These are phyloP conservation scores for Phlogophora meticulosa DNA, from an alignment of 2,888 invertebrate genomes.

Conservation along the genomic window DNA sequence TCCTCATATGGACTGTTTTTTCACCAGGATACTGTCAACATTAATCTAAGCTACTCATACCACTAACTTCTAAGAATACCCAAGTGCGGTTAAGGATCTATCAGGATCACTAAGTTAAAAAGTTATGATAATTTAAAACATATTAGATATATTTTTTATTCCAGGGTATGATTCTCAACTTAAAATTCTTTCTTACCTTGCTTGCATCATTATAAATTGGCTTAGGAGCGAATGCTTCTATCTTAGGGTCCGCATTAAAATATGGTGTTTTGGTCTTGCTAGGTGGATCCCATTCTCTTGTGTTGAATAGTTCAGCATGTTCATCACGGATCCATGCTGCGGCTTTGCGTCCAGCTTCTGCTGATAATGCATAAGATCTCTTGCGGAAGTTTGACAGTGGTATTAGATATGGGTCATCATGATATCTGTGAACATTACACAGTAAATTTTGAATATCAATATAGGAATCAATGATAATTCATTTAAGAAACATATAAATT, in stretches of 20 bases:
- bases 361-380: conserved; percentile 94
- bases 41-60: no score
- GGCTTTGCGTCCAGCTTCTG: conserved; percentile 96
- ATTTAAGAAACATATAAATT: no score
- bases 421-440: conserved; percentile 88
- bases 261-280: conserved; percentile 87
- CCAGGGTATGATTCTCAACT: neutral
- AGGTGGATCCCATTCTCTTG: conserved; percentile 92
- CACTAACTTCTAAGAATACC: no score
- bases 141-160: no score
- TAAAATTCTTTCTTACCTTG: conserved; percentile 82
- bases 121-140: no score
- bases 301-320: conserved; percentile 93
- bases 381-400: conserved; percentile 93
- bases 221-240: conserved; percentile 93
- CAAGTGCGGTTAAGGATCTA: no score
- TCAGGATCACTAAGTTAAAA: no score
- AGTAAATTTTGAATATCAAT: neutral
- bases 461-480: no score
- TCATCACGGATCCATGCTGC: conserved; percentile 96
- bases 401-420: conserved; percentile 97
- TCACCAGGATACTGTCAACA: no score
- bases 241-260: conserved; percentile 91
- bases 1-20: no score
- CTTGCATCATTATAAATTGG: conserved; percentile 93